Percentiles rank a stretch among this genome's conserved stretches.
These are phyloP conservation scores for Agrypnia vestita DNA, from an alignment of 1,140 invertebrate genomes.

Conservation along the genomic window DNA sequence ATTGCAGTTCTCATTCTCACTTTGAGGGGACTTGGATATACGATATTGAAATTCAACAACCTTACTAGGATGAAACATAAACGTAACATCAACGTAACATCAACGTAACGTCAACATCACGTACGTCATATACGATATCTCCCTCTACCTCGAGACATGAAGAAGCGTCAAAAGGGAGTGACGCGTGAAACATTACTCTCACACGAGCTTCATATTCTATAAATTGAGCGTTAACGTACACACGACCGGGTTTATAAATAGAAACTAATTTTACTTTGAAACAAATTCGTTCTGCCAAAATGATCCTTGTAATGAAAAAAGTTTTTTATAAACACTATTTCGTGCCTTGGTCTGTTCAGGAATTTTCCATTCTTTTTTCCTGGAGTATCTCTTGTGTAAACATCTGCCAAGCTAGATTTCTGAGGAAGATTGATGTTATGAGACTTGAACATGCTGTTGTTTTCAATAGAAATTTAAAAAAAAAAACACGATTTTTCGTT, in stretches of 20 bases:
- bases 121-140: too few species aligned
- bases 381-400: constrained; percentile 21
- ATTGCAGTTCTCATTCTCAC: too few species aligned
- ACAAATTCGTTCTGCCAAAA: constrained; percentile 19
- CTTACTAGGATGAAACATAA: too few species aligned
- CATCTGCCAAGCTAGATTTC: constrained; percentile 8
- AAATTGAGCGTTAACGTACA: too few species aligned
- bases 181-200: too few species aligned
- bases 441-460: constrained; percentile 19
- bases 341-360: not conserved
- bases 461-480: not conserved
- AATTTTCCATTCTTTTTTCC: constrained; percentile 14
- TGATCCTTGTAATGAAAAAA: constrained; percentile 28
- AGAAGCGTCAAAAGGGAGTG: too few species aligned
- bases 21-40: too few species aligned
- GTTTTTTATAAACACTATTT: constrained; percentile 22
- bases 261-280: constrained; percentile 3
- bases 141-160: too few species aligned
- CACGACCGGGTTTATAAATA: not conserved
- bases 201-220: too few species aligned
- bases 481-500: not conserved
- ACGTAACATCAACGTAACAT: too few species aligned
- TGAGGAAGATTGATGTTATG: constrained; percentile 30
- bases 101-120: too few species aligned
- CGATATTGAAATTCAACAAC: too few species aligned